Evolutionary conservation across 2,888 invertebrate species (phyloP).

Genomic region (Altica lythri): DNA sequence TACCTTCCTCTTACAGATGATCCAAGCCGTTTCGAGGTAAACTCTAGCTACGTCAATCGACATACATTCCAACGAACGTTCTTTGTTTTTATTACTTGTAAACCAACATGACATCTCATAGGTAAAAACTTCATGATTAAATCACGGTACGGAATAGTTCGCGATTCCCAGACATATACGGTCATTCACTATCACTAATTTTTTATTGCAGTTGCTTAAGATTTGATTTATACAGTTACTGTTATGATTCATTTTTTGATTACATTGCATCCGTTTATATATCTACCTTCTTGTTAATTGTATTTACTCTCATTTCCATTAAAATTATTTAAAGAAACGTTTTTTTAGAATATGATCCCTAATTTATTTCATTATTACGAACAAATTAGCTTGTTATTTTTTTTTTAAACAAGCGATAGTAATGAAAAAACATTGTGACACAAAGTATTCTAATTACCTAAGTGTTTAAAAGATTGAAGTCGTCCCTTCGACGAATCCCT

Average conservation of each 20-base stretch:
- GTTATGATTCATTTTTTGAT: no score
- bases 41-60: slow-evolving; percentile 39
- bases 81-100: slow-evolving; percentile 30
- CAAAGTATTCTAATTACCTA: not conserved
- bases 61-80: slow-evolving; percentile 36
- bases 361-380: no score
- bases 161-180: slow-evolving; percentile 3
- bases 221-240: no score
- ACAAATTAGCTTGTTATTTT: no score
- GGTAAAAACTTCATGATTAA: slow-evolving; percentile 15
- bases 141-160: slow-evolving; percentile 11
- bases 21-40: slow-evolving; percentile 44
- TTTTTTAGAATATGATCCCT: no score
- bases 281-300: no score
- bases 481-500: not conserved
- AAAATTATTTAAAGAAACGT: no score
- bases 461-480: not conserved
- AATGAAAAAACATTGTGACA: not conserved
- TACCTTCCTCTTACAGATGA: slow-evolving; percentile 43
- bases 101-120: slow-evolving; percentile 22
- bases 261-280: no score
- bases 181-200: not conserved
- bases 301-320: no score
- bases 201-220: no score
- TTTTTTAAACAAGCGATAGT: no score